Evolutionary conservation across 2,888 invertebrate species (phyloP), one percentile per base, ranked within the genome.

Genomic region (Eilema sororculum): DNA sequence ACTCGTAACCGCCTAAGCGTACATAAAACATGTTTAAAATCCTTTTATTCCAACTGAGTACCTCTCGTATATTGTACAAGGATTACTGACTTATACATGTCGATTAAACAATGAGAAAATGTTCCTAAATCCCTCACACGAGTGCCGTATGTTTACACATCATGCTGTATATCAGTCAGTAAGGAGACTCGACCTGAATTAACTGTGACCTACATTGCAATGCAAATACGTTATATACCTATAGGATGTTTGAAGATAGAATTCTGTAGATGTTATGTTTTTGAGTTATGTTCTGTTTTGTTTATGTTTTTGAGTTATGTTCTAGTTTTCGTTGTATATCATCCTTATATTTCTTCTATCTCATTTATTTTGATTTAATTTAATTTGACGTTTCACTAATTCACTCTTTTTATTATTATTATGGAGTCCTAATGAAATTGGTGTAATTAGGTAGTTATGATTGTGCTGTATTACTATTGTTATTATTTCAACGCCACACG

Each of bases 171-270:
- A 68, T 68, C 57, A 64, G 10, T 37, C 46, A 30, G 22, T 65
- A 16, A 59, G 59, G n/a, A 13, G 62, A 22, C 62, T 20, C 52
- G 65, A 59, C 64, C 69, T 59, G 59, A 69, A 69, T 69, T 69
- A 65, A 16, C 52, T 65, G 1, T 52, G 69, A 69, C 69, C 69
- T 65, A 69, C 52, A 65, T 69, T 69, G 22, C 22, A 20, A 46
- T 68, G 68, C 68, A 58, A 63, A 64, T 58, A 68, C 24, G 24
- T 63, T 5, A 5, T n/a, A 52, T 52, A n/a, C n/a, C n/a, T n/a
- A 52, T 9, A 52, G 52, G n/a, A 2, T 20, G 20, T 2, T n/a
- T 6, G 8, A 52, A 52, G 20, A 20, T n/a, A 0, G 52, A n/a
- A 52, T 20, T 52, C n/a, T 52, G 52, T n/a, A 0, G 52, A 9